Conservation (phyloP, 2,888 invertebrate species). For the Zele albiditarsus region DNA sequence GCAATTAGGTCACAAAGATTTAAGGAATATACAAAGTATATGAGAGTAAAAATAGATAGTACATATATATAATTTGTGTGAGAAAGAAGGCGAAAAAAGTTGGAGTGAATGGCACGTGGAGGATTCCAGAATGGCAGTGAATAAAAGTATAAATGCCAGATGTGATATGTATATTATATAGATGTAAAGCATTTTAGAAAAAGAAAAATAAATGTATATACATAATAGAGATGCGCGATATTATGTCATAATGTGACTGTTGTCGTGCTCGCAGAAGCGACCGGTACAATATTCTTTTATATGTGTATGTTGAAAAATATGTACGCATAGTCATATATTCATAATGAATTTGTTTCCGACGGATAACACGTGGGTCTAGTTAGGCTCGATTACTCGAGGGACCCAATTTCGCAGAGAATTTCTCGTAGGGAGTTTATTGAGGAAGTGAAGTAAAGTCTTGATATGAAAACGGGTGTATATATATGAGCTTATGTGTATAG, state of each 20-base stretch:
- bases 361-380: slow-evolving; percentile 41
- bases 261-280: no score
- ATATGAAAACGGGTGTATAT: slow-evolving; percentile 17
- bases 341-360: slow-evolving; percentile 13
- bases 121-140: slow-evolving; percentile 7
- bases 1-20: no score
- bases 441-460: slow-evolving; percentile 31
- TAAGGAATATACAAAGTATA: no score
- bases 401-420: slow-evolving; percentile 34
- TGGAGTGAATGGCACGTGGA: slow-evolving; percentile 26
- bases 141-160: neutral
- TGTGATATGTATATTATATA: no score
- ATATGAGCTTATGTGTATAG: neutral
- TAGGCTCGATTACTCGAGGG: slow-evolving; percentile 21
- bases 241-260: no score
- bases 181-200: no score
- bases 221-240: no score
- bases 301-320: no score
- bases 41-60: neutral
- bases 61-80: slow-evolving; percentile 7
- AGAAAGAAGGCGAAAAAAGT: neutral
- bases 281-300: no score
- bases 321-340: neutral
- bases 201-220: no score
- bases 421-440: slow-evolving; percentile 33